Evolutionary conservation across 2,113 vertebrate species (phyloP), one percentile per base, ranked within the genome.

Genomic region (Peromyscus polionotus): DNA sequence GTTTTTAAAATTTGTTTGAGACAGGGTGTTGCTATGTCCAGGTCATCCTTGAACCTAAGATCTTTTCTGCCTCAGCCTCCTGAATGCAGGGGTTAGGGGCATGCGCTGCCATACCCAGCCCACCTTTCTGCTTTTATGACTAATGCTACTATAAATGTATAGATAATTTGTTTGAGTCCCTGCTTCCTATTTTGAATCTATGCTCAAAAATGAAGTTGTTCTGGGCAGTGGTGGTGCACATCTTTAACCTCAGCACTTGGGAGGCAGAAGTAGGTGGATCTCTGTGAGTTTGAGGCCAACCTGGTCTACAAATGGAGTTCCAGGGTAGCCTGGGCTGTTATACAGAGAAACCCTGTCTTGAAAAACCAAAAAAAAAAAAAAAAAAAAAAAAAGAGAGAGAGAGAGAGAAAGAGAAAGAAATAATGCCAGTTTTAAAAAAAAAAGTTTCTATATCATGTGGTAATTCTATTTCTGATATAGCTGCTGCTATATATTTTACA

Each of bases 121-220:
- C 1, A 42, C 16, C 31, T 68, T 91, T 91, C 85, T 22, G 10
- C 13, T 72, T 5, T 90, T 87, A 59, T 17, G 63, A 92, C 51
- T 86, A 90, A 95, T 93, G 42, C 42, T 85, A 1, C 68, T 79
- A 0, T 67, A 54, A 77, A 76, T 39, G 20, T 54, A 48, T 5
- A 95, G 33, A 72, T 94, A 90, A 9, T 4, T 5, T 91, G 24
- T 80, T 84, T 20, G 36, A 88, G 68, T 91, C 7, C 42, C n/a
- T 95, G 42, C 67, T 96, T 96, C 75, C 36, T 87, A 0, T 75
- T 95, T 79, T 91, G 83, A 26, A 9, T 93, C 9, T 88, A 45
- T 95, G 59, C 13, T 33, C 42, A 73, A 65, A 68, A 80, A 68
- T 33, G 33, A 68, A 73, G 70, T 39, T 73, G n/a, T 73, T 2